Evolutionary conservation across 2,888 invertebrate genomes (phyloP), one percentile per base, ranked within the genome.

Genomic region (Theodoxus fluviatilis): DNA sequence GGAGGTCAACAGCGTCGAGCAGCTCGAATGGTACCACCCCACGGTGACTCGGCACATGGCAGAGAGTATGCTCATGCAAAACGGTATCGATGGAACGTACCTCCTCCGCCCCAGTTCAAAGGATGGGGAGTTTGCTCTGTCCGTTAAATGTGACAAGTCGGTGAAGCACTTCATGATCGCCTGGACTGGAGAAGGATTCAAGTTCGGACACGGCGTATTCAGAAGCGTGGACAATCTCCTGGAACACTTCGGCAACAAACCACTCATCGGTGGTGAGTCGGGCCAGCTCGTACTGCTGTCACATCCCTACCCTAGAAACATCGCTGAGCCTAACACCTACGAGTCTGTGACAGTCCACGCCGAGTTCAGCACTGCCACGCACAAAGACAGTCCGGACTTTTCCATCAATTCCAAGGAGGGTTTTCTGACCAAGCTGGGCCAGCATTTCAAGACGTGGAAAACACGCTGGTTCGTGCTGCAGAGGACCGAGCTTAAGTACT

Each of bases 381-480:
- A 49, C 37, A 12, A 67, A 22, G 73, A 49, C 33, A 77, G 76
- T 52, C 73, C 72, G 66, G 80, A 81, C 68, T 83, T 82, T 64
- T 79, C 81, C n/a, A 79, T 84, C 33, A 84, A 81, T 59, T 84
- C 84, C 7, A 85, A 84, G 75, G 83, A 82, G 74, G 85, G 85
- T 2, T 84, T 79, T 74, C 73, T 85, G 22, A 84, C 84, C 43
- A 85, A 85, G 72, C 74, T 80, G 57, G 84, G 84, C 18, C 76
- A 74, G 31, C 70, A 75, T 22, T 80, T 84, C 69, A 84, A 85
- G 81, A 83, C 80, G 18, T 85, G 85, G 85, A 80, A 81, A 49
- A 79, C 78, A 4, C 76, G 85, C 25, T 85, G 84, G 83, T 85
- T 84, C 76, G 83, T 83, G 1, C 76, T 85, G 35, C 80, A 80